Evolutionary conservation across 2,113 vertebrate genomes (phyloP), one percentile per base, ranked within the genome.

Genomic region (Hyperoodon ampullatus): DNA sequence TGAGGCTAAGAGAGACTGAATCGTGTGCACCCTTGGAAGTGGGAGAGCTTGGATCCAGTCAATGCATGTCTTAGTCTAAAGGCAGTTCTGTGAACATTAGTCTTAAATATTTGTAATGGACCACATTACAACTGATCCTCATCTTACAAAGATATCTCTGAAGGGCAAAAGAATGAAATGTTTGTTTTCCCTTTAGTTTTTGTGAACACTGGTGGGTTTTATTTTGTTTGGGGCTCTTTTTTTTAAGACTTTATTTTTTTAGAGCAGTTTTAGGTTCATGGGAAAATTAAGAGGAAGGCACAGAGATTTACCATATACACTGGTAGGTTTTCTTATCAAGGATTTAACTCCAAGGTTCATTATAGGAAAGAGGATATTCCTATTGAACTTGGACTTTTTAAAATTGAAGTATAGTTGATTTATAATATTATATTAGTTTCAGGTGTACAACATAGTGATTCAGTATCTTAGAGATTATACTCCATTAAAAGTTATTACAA

Each of bases 281-380:
- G 68, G 15, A 23, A 93, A 83, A 83, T 83, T 93, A 75, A 95
- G 19, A 83, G 39, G 39, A 83, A 77, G 11, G 24, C 72, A 61
- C 14, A 42, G 77, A 70, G 14, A 77, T 93, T 88, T 95, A 50
- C 50, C 39, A 11, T 47, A n/a, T 28, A 65, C 24, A 81, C 14
- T 89, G 4, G 4, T 83, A 10, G n/a, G 13, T 63, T 96, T 95
- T 75, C 81, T 95, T 8, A 42, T 90, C 33, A 42, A 95, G 21
- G 53, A 81, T 77, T 97, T 94, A 89, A 68, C n/a, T 93, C 55
- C 61, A 87, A 86, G 58, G 42, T 78, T 83, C 44, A 47, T 42
- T 83, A 33, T 50, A 78, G 33, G 35, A 47, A 93, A 85, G 26
- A 81, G 47, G 16, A 44, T 95, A 68, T 13, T 92, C 19, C 66